Conservation (phyloP, 2,888 invertebrate genomes). For the Cetonia aurata region DNA sequence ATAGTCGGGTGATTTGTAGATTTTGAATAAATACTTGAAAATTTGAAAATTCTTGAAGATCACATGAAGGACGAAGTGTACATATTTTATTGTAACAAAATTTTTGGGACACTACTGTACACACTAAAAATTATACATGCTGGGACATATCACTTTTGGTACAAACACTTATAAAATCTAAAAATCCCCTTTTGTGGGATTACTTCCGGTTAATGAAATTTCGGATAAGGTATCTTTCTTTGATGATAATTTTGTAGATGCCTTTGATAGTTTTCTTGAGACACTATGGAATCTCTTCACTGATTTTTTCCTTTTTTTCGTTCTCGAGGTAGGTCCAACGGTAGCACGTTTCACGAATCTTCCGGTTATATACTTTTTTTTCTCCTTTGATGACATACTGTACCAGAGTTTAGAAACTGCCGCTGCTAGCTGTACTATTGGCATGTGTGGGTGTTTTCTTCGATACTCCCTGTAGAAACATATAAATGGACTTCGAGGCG, state of each 20-base stretch:
- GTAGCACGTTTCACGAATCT: neutral
- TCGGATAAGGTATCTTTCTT: neutral
- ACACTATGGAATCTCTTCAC: neutral
- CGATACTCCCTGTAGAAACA: constrained; percentile 46
- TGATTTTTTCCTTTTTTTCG: neutral
- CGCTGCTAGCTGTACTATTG: constrained; percentile 43
- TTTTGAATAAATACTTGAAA: no score
- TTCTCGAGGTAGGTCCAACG: neutral
- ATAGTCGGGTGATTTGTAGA: no score
- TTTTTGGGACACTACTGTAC: neutral
- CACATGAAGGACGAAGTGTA: neutral
- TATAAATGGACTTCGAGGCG: constrained; percentile 45
- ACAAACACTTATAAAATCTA: neutral
- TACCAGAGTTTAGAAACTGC: constrained; percentile 47
- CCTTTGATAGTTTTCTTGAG: neutral
- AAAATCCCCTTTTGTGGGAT: neutral
- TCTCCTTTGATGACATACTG: constrained; percentile 43
- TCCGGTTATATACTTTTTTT: constrained; percentile 35
- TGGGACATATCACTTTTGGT: neutral
- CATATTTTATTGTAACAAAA: neutral
- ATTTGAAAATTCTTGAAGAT: no score
- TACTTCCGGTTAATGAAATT: neutral
- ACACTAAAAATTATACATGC: constrained; percentile 7
- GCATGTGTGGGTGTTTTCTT: constrained; percentile 40
- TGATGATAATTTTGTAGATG: neutral